These are phyloP conservation scores for Andricus grossulariae DNA, from an alignment of 1,140 invertebrate species.

Conservation along the genomic window DNA sequence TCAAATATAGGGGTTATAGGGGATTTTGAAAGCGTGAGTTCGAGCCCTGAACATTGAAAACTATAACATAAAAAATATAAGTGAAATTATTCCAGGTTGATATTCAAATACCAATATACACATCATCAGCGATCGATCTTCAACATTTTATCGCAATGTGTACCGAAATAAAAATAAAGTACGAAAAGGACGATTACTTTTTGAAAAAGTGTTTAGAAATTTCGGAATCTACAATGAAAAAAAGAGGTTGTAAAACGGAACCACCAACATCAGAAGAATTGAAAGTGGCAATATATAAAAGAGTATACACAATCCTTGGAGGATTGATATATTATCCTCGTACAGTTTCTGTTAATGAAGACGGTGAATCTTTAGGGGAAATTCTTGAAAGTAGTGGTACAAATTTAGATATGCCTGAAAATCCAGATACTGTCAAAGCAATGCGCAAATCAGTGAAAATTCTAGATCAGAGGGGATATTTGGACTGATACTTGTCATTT, in stretches of 20 bases:
- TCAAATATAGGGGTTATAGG: no score
- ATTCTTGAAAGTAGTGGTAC: no score
- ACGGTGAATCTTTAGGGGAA: neutral
- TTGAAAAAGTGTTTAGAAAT: neutral
- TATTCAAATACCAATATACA: slow-evolving; percentile 70
- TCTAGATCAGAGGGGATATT: no score
- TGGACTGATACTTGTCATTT: no score
- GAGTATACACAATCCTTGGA: neutral
- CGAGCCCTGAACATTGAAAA: no score
- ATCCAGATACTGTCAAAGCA: neutral
- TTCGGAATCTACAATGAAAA: neutral
- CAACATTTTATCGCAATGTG: slow-evolving; percentile 72
- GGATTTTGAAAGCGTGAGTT: no score
- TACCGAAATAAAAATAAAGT: slow-evolving; percentile 49
- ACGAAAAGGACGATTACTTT: slow-evolving; percentile 49
- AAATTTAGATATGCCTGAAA: no score
- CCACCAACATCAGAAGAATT: neutral
- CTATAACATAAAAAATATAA: no score
- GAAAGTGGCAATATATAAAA: neutral
- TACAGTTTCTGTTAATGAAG: neutral
- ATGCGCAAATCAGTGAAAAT: neutral
- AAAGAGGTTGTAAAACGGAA: neutral
- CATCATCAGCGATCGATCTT: slow-evolving; percentile 72
- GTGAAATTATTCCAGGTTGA: slow-evolving; percentile 48
- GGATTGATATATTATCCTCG: neutral